Base-by-base conservation (phyloP, 53 echinoderm and acorn worm species). In the Pentamera pediparva region DNA sequence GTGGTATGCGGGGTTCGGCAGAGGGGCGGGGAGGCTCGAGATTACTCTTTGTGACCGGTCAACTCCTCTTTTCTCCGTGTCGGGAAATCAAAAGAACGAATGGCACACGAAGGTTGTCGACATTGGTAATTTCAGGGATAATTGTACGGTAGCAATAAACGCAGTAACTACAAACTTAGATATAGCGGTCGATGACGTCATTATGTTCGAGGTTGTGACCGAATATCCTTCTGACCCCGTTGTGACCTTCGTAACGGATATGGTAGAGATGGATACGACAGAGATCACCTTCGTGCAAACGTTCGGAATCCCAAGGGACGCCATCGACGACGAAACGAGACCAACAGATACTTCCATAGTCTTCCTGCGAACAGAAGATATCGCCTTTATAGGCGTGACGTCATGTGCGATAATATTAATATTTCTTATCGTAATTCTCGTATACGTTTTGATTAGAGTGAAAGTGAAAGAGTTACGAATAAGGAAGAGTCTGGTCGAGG, bases 91-190 rank as follows among this genome's bases (percentile, higher is more conserved):
- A 41, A 67, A 41, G 39, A 15, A 67, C 29, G n/a, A 26, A 20
- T 67, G 67, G 67, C 67, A 67, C 67, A 67, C 67, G 30, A 45
- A 11, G 28, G 45, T 5, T 2, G 39, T 67, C 67, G 67, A 67
- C 32, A 39, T 67, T 26, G 67, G 28, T 10, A 27, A 47, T 28
- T 40, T 15, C 25, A 67, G 40, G 25, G 67, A 43, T 17, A 67
- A 67, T 10, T 67, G 67, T 26, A 47, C 43, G 2, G 25, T 67
- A 37, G 13, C 43, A 6, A 20, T 67, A 26, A 67, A 29, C 1
- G 67, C 40, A 39, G 4, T 28, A 12, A 67, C 67, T 4, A 18
- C 5, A 26, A 67, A 67, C 15, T 43, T 67, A 30, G 67, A 67
- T 21, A 43, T 67, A 22, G 67, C 67, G 39, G 30, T 67, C 11